Conservation (phyloP, 2,888 invertebrate genomes). For the Agriopis aurantiaria region DNA sequence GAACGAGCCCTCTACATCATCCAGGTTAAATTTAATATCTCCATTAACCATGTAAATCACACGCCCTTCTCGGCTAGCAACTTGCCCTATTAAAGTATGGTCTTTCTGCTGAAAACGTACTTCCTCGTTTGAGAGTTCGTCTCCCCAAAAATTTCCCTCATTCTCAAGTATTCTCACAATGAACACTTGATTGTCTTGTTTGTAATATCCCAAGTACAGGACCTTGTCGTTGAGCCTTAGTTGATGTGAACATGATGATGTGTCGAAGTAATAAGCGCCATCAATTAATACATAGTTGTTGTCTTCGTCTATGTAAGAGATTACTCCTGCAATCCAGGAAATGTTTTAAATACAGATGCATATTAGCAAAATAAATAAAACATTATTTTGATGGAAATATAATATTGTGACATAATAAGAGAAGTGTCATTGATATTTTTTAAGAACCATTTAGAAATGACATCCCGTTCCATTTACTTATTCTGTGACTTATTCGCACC, state of each 20-base stretch:
- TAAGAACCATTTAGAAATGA: too few species aligned
- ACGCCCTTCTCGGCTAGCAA: conserved; percentile 66
- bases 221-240: conserved; percentile 85
- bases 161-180: conserved; percentile 87
- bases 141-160: conserved; percentile 82
- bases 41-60: conserved; percentile 81
- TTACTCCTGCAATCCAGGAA: conserved; percentile 76
- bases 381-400: too few species aligned
- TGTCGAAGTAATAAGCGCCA: conserved; percentile 84
- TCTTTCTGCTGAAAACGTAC: conserved; percentile 64
- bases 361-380: too few species aligned
- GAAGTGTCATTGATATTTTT: too few species aligned
- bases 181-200: conserved; percentile 72
- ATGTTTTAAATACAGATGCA: too few species aligned
- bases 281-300: conserved; percentile 86
- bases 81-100: conserved; percentile 73
- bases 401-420: too few species aligned
- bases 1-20: conserved; percentile 88
- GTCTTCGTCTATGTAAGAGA: conserved; percentile 82
- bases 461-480: too few species aligned
- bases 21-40: conserved; percentile 87
- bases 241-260: conserved; percentile 61
- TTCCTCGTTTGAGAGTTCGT: conserved; percentile 66
- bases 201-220: conserved; percentile 84
- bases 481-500: too few species aligned